phyloP scores from a whole-genome alignment of 2,797 vertebrate species.

The Eulemur mongoz region DNA sequence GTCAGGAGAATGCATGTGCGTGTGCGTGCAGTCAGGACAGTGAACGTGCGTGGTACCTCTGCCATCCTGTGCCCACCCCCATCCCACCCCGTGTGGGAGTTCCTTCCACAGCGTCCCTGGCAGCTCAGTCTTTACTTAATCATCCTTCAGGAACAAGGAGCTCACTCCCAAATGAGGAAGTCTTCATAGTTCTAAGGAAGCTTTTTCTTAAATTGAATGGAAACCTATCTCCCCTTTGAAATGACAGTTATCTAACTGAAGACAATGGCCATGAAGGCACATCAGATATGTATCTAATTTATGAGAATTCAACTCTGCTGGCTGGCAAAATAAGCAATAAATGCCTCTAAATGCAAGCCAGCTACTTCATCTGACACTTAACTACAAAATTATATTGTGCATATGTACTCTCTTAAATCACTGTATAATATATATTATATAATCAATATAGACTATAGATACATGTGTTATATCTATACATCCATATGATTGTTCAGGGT shows the following conservation, averaged over 20 bases:
- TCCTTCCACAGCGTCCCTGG: background rate
- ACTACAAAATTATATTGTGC: background rate
- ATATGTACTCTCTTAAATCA: background rate
- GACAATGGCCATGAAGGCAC: background rate
- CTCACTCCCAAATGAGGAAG: background rate
- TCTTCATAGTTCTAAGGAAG: background rate
- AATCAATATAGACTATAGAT: background rate
- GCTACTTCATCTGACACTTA: slow-evolving; percentile 3
- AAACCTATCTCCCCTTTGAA: slow-evolving; percentile 17
- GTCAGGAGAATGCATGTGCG: background rate
- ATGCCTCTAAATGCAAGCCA: background rate
- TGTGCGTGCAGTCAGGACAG: background rate
- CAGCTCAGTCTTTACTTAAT: background rate
- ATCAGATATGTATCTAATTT: background rate
- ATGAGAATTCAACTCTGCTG: background rate
- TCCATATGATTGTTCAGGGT: background rate
- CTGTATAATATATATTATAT: background rate
- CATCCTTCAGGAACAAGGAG: background rate
- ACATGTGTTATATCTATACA: background rate
- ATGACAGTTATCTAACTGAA: background rate
- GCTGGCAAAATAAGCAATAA: background rate
- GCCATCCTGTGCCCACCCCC: background rate
- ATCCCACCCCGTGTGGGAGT: background rate
- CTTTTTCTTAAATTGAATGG: background rate
- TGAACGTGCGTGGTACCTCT: background rate